phyloP scores from a whole-genome alignment of 2,113 vertebrate genomes.

The Cnemophilus loriae region DNA sequence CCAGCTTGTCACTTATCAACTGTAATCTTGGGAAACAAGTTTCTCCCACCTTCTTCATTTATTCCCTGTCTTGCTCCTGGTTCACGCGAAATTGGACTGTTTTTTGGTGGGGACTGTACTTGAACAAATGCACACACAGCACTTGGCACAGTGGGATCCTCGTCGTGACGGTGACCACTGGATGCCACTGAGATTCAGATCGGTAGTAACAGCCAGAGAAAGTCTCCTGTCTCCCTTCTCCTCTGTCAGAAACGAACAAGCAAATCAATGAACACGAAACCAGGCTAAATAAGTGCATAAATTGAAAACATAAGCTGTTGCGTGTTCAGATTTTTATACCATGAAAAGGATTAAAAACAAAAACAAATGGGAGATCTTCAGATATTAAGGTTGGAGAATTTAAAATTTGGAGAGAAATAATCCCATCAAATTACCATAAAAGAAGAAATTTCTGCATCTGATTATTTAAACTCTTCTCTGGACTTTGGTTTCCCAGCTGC shows the following conservation, averaged over 20 bases:
- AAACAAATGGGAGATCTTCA: neutral
- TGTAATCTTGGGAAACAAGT: neutral
- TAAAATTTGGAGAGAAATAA: neutral
- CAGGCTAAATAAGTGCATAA: neutral
- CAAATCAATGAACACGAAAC: fast-evolving
- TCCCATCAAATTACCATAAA: neutral
- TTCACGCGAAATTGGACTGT: neutral
- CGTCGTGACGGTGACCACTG: neutral
- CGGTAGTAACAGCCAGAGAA: neutral
- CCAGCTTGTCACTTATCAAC: neutral
- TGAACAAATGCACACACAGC: neutral
- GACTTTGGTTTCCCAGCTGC: neutral
- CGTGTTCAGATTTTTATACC: neutral
- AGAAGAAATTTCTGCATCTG: neutral
- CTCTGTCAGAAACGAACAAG: neutral
- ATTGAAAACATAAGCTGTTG: neutral
- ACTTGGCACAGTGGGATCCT: neutral
- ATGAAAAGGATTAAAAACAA: neutral
- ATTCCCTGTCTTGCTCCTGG: neutral
- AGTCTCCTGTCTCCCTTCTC: neutral
- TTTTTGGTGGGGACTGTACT: neutral
- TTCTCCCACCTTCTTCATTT: neutral
- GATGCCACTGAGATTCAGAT: neutral
- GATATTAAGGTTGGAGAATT: neutral
- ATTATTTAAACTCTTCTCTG: neutral